Evolutionary conservation across 2,113 vertebrate genomes (phyloP).

Genomic region (Varanus komodoensis): DNA sequence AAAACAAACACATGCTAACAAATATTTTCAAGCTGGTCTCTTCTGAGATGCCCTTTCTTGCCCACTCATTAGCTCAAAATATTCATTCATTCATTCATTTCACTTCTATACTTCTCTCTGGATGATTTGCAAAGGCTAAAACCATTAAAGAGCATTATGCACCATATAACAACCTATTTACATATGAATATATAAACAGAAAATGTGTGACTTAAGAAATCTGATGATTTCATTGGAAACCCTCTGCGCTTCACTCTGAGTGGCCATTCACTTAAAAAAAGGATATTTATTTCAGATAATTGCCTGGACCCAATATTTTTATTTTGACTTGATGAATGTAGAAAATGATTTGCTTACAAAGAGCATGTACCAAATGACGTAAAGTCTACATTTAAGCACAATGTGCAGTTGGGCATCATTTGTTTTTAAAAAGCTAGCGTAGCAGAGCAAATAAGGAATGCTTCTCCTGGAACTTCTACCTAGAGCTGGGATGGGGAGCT

Average conservation of each 20-base stretch:
- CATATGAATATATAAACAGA: too few relatives aligned
- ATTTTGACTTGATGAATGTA: neutral
- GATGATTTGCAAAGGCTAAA: too few relatives aligned
- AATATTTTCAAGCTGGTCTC: neutral
- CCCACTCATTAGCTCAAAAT: neutral
- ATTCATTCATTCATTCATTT: too few relatives aligned
- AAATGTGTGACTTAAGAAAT: neutral
- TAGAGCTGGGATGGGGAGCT: neutral
- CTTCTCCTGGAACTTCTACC: neutral
- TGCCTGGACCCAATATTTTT: neutral
- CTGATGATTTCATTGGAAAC: neutral
- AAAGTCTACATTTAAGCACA: neutral
- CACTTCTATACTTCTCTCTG: too few relatives aligned
- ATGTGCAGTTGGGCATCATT: neutral
- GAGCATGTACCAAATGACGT: neutral
- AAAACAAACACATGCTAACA: neutral
- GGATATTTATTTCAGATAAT: neutral
- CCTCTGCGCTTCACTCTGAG: neutral
- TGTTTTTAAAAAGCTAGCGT: neutral
- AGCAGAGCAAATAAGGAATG: neutral
- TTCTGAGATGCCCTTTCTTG: neutral
- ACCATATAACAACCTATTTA: too few relatives aligned
- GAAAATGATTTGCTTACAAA: neutral
- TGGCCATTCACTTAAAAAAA: neutral
- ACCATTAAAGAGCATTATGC: too few relatives aligned